phyloP scores from a whole-genome alignment of 2,113 vertebrate species.

The Solea senegalensis region DNA sequence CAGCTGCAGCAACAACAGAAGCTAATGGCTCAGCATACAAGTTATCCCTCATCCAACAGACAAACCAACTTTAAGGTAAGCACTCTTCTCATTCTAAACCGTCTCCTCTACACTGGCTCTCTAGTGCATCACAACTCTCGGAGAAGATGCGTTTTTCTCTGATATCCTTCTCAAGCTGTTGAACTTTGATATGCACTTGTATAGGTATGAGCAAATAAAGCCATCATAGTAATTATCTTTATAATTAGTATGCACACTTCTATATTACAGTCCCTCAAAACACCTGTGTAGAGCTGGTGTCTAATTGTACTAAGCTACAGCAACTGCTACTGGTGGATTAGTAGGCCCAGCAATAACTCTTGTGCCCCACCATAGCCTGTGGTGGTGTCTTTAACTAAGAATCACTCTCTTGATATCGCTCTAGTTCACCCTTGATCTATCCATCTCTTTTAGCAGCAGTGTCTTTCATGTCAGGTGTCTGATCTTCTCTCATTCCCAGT shows the following conservation, averaged over 20 bases:
- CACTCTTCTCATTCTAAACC: not conserved
- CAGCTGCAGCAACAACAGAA: constrained; percentile 66
- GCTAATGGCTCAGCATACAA: constrained; percentile 62
- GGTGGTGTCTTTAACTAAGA: constrained; percentile 60
- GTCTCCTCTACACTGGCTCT: not conserved
- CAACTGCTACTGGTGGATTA: constrained; percentile 41
- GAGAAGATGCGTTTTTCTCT: constrained; percentile 1
- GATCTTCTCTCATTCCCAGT: constrained; percentile 49
- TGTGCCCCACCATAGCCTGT: constrained; percentile 43
- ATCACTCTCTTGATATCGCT: constrained; percentile 56
- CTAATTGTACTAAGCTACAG: constrained; percentile 36
- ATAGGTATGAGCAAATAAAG: constrained; percentile 21
- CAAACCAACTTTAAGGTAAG: constrained; percentile 79
- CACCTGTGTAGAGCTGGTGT: constrained; percentile 3
- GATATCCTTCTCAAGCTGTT: constrained; percentile 11
- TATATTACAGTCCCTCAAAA: constrained; percentile 9
- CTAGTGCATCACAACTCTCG: constrained; percentile 17
- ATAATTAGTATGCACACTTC: not conserved
- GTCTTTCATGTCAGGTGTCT: constrained; percentile 68
- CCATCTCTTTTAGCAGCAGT: constrained; percentile 41
- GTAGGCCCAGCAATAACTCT: constrained; percentile 41
- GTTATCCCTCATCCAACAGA: constrained; percentile 49
- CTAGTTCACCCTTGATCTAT: constrained; percentile 63
- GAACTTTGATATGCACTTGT: constrained; percentile 24
- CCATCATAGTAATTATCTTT: not conserved